Evolutionary conservation across 2,113 vertebrate species (phyloP).

Genomic region (Paradoxurus hermaphroditus): DNA sequence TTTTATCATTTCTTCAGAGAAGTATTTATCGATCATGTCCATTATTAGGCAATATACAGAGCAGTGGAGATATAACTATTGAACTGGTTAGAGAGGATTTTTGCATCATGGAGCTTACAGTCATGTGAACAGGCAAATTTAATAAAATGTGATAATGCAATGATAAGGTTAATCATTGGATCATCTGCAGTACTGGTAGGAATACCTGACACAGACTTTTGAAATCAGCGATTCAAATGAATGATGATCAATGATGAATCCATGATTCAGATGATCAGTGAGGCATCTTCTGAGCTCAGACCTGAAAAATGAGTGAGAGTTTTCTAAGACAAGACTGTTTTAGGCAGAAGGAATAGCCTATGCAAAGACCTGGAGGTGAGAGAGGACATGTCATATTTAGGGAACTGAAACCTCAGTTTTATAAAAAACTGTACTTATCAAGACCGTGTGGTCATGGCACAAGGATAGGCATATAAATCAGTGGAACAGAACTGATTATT

Average conservation of each 20-base stretch:
- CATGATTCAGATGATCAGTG: too few species aligned
- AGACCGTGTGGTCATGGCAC: not conserved
- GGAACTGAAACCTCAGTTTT: not conserved
- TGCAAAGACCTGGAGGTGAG: not conserved
- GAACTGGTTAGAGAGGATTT: not conserved
- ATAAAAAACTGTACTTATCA: not conserved
- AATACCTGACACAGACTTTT: slow-evolving; percentile 19
- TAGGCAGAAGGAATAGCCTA: not conserved
- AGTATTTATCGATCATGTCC: not conserved
- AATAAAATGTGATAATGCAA: not conserved
- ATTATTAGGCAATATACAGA: not conserved
- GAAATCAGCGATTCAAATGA: too few species aligned
- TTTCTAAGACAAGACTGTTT: not conserved
- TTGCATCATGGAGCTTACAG: not conserved
- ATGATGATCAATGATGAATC: too few species aligned
- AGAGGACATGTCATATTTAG: slow-evolving; percentile 10
- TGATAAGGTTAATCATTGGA: not conserved
- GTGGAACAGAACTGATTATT: not conserved
- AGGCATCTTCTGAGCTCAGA: slow-evolving; percentile 6
- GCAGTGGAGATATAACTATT: not conserved
- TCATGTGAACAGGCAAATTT: not conserved
- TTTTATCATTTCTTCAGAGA: slow-evolving; percentile 13
- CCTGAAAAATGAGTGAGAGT: slow-evolving; percentile 24
- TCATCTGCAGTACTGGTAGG: not conserved
- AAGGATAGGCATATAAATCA: not conserved